Percentiles rank a stretch among this genome's conserved stretches.
These are phyloP conservation scores for Eclectus roratus DNA, from an alignment of 2,113 vertebrate genomes.

Conservation along the genomic window DNA sequence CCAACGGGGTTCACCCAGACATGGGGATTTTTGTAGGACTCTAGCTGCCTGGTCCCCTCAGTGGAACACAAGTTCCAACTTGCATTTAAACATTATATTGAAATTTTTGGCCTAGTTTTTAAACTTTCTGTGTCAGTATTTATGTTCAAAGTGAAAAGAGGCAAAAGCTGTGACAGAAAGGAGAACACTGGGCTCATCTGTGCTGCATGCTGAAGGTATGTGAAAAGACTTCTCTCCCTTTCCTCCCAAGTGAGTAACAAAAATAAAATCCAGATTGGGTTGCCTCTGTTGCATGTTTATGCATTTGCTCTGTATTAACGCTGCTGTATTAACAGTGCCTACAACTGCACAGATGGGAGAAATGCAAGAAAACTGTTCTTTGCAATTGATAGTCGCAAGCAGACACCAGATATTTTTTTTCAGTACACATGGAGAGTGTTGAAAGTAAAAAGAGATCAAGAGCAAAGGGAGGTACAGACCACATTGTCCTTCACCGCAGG, in stretches of 20 bases:
- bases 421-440: accelerated
- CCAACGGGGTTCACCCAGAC: not conserved
- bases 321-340: not conserved
- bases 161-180: not conserved
- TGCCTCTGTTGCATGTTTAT: not conserved
- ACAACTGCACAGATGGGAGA: not conserved
- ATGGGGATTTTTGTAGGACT: not conserved
- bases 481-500: not conserved
- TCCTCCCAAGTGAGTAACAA: not conserved
- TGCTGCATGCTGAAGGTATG: accelerated
- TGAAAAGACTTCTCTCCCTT: not conserved
- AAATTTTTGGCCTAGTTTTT: not conserved
- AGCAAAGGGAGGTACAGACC: not conserved
- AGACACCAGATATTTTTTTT: not conserved
- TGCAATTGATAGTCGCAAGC: not conserved
- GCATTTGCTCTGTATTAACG: not conserved
- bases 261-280: not conserved
- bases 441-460: not conserved
- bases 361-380: not conserved
- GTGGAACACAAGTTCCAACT: not conserved
- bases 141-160: not conserved
- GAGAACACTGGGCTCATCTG: not conserved
- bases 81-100: not conserved
- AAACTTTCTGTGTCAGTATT: not conserved
- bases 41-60: not conserved